Conservation (phyloP, 2,113 vertebrate genomes). For the Aythya baeri region DNA sequence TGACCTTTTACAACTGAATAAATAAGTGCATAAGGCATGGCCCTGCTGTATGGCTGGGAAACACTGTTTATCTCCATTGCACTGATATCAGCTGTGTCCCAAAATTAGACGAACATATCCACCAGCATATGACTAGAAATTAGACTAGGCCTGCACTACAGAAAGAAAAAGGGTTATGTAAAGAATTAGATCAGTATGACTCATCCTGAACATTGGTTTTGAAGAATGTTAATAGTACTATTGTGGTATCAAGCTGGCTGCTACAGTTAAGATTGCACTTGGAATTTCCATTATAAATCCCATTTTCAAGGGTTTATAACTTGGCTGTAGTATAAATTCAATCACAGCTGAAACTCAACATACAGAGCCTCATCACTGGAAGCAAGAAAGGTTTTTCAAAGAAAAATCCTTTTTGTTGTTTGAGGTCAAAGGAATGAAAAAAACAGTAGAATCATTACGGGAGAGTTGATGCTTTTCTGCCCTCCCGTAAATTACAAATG, state of each 20-base stretch:
- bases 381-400: constrained; percentile 54
- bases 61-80: background rate
- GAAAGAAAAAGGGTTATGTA: constrained; percentile 41
- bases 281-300: constrained; percentile 77
- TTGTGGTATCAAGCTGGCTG: constrained; percentile 63
- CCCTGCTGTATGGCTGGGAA: background rate
- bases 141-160: background rate
- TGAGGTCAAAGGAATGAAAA: background rate
- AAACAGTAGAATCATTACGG: constrained; percentile 5
- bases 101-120: background rate
- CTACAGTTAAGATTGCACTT: constrained; percentile 53
- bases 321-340: constrained; percentile 74
- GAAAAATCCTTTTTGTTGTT: constrained; percentile 19
- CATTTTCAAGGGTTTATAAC: constrained; percentile 76
- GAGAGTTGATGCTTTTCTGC: background rate
- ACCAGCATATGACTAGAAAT: background rate
- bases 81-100: background rate
- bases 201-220: constrained; percentile 61
- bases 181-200: constrained; percentile 65
- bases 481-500: constrained; percentile 53
- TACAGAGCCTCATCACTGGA: constrained; percentile 51
- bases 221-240: constrained; percentile 71
- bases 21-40: background rate
- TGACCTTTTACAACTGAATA: background rate
- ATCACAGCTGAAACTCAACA: constrained; percentile 61